Evolutionary conservation across 1,140 invertebrate genomes (phyloP), one percentile per base, ranked within the genome.

Genomic region (Drosophila subobscura): DNA sequence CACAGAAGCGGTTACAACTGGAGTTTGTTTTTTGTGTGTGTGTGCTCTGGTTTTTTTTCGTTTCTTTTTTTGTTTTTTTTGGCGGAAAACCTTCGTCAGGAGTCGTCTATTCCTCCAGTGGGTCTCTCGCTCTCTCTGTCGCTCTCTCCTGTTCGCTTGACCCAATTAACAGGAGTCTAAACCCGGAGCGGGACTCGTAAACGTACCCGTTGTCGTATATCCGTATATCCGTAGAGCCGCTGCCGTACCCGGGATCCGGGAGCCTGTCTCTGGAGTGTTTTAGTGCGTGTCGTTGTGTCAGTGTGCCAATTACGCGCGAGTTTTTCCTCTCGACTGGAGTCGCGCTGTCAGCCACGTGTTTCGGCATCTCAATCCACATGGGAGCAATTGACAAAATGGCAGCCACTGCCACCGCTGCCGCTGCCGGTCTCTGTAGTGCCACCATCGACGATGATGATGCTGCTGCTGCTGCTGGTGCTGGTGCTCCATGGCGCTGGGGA

Each of bases 331-430:
- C 33, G 10, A 37, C 33, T 12, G 33, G 33, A 37, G 33, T 12
- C 33, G 33, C 33, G 33, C 45, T 23, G 50, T 33, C 56, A 73
- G 64, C 61, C 83, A 83, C 83, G 83, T 88, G 79, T 88, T 86
- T 74, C 67, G 83, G 78, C 79, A 79, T 72, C 79, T 70, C 73
- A 85, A 73, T 61, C 66, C 83, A 89, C 83, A 79, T 83, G 83
- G 83, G 83, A 88, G 84, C 83, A 88, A 88, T 88, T 88, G 83
- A 83, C 83, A 88, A 89, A 88, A 88, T 80, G 81, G 81, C 81
- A 85, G 77, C 68, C 70, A 50, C 51, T 25, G 14, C 33, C 22
- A 16, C 40, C 51, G 29, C 29, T 8, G 8, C 29, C 29, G 7
- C 7, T 8, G 2, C 29, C 29, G 29, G 29, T 33, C 29, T 10